Conservation (phyloP, 2,888 invertebrate species). For the Conomelus anceps region DNA sequence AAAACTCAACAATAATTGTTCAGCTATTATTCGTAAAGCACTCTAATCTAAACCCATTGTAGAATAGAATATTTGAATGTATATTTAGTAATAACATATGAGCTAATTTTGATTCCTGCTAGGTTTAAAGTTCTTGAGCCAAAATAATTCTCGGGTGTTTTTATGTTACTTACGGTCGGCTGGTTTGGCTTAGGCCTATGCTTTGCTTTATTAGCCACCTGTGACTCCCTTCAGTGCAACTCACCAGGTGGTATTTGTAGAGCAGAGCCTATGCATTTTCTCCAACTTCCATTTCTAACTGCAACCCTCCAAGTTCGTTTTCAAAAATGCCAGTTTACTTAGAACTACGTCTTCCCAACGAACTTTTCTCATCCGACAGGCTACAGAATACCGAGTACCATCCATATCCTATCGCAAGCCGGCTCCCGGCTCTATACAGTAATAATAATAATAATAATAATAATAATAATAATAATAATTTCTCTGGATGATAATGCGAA, state of each 20-base stretch:
- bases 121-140: too few relatives aligned
- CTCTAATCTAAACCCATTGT: too few relatives aligned
- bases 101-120: neutral
- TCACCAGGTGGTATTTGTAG: neutral
- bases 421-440: too few relatives aligned
- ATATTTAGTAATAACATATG: neutral
- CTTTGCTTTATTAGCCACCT: neutral
- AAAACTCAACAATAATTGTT: neutral
- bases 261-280: neutral
- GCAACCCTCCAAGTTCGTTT: conserved; percentile 1
- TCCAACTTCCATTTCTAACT: conserved; percentile 14
- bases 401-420: too few relatives aligned
- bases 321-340: neutral
- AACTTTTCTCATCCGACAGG: neutral
- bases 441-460: too few relatives aligned
- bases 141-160: neutral
- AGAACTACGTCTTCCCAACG: neutral
- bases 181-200: neutral
- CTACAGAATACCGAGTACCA: too few relatives aligned
- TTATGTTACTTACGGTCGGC: neutral
- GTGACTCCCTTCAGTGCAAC: neutral
- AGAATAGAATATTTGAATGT: too few relatives aligned
- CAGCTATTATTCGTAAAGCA: neutral
- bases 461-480: too few relatives aligned
- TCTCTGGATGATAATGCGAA: too few relatives aligned